A percentile compares a stretch with the other conserved stretches of the same genome.
Evolutionary conservation across 2,797 vertebrate species (phyloP).

Genomic region (Lithobates pipiens): DNA sequence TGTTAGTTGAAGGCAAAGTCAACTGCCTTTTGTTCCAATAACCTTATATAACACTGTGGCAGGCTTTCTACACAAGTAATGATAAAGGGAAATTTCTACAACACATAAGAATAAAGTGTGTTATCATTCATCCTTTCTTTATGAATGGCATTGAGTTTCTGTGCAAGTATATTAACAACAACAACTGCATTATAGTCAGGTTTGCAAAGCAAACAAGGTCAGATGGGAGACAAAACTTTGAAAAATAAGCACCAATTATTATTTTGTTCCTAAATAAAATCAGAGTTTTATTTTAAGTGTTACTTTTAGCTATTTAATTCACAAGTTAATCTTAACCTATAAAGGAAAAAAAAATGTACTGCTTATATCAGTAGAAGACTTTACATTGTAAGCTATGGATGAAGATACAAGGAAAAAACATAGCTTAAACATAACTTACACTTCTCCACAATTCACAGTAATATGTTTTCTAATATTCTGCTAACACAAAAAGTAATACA

Average conservation of each 20-base stretch:
- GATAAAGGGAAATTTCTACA: neutral
- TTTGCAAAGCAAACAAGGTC: conserved; percentile 2
- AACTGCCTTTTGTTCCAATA: neutral
- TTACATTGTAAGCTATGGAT: neutral
- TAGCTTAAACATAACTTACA: neutral
- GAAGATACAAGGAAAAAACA: neutral
- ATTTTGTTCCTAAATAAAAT: neutral
- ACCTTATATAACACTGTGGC: neutral
- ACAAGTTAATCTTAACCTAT: neutral
- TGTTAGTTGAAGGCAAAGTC: neutral
- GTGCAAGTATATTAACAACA: neutral
- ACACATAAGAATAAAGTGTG: neutral
- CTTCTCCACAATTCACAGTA: neutral
- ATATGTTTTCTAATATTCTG: neutral
- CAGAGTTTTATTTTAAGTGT: neutral
- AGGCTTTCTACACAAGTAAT: neutral
- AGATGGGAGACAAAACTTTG: neutral
- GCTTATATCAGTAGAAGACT: neutral
- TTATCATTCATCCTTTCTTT: neutral
- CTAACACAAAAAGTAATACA: neutral
- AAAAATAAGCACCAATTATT: neutral
- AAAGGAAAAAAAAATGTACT: too few species aligned
- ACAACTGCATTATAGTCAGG: neutral
- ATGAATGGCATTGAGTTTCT: neutral
- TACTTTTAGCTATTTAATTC: neutral